Evolutionary conservation across 2,113 vertebrate species (phyloP).

Genomic region (Podarcis raffonei): DNA sequence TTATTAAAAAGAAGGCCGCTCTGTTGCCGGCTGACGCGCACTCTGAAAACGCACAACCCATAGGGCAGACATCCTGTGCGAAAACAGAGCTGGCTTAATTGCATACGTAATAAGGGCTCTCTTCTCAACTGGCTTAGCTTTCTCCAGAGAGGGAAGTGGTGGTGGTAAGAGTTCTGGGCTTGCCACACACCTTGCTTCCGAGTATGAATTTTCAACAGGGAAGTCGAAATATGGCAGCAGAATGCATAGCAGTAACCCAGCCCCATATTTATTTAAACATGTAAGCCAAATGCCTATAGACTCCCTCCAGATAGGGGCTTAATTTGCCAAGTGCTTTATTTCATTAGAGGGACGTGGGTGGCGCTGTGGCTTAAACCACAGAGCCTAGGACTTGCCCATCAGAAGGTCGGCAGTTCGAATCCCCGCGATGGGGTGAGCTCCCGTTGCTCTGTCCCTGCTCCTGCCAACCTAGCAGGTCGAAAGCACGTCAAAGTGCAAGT

Average conservation of each 20-base stretch:
- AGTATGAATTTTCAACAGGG: conserved; percentile 26
- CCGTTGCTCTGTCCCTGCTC: too few relatives aligned
- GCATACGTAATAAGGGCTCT: neutral
- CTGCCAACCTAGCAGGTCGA: too few relatives aligned
- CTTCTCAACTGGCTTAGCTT: neutral
- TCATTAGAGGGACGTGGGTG: too few relatives aligned
- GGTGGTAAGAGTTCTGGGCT: conserved; percentile 2
- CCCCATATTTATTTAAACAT: neutral
- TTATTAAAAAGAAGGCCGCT: conserved; percentile 46
- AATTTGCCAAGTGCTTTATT: too few relatives aligned
- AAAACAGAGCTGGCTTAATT: conserved; percentile 41
- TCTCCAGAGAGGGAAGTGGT: neutral
- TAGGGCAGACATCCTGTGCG: conserved; percentile 39
- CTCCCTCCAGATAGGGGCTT: too few relatives aligned
- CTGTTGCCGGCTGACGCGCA: conserved; percentile 32
- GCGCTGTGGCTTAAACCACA: too few relatives aligned
- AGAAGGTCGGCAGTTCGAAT: too few relatives aligned
- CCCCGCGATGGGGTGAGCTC: too few relatives aligned
- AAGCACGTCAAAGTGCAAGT: too few relatives aligned
- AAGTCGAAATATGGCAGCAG: neutral
- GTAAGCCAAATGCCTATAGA: neutral
- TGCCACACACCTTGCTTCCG: neutral
- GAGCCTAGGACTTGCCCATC: too few relatives aligned
- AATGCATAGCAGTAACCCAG: neutral
- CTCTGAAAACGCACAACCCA: conserved; percentile 35